Evolutionary conservation across 2,113 vertebrate species (phyloP), one percentile per base, ranked within the genome.

Genomic region (Dicaeum eximium): DNA sequence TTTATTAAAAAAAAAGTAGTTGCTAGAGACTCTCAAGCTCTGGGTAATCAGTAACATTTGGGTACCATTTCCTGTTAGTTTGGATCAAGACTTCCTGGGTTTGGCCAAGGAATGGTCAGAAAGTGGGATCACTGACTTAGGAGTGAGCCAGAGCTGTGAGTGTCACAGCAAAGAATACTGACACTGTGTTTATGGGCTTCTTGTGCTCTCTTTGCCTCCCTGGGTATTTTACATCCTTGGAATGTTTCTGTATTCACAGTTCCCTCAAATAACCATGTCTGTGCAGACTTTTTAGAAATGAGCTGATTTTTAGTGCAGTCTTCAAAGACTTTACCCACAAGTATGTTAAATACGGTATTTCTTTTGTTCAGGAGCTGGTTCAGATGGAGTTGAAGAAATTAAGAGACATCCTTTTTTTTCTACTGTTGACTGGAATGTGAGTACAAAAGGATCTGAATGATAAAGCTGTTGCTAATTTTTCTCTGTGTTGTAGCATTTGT

Each of bases 351-450:
- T 69, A 38, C 15, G 38, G 2, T 73, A 8, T 72, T 74, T 77
- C 42, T 37, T 96, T 69, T 97, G 48, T 58, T 91, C 86, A 99
- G 99, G 99, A 92, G 99, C 99, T 11, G 99, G 99, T 89, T 98
- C 99, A 80, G 99, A 99, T 94, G 99, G 99, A 30, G 99, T 99
- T 96, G 99, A 99, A 96, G 99, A 99, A 98, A 99, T 99, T 96
- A 99, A 99, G 98, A 99, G 98, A 56, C 99, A 99, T 92, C 97
- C 98, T 60, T 99, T 99, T 97, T 99, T 99, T 98, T 98, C 98
- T 94, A 99, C 98, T 92, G 98, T 99, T 97, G 99, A 99, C 98
- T 99, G 99, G 99, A 99, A 99, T 97, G 99, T 99, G 96, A 99
- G 99, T 98, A 77, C 31, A 64, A 44, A 75, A 58, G 42, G 3